These are phyloP conservation scores for Gasterosteus aculeatus DNA, from an alignment of 2,113 vertebrate genomes.

Conservation along the genomic window DNA sequence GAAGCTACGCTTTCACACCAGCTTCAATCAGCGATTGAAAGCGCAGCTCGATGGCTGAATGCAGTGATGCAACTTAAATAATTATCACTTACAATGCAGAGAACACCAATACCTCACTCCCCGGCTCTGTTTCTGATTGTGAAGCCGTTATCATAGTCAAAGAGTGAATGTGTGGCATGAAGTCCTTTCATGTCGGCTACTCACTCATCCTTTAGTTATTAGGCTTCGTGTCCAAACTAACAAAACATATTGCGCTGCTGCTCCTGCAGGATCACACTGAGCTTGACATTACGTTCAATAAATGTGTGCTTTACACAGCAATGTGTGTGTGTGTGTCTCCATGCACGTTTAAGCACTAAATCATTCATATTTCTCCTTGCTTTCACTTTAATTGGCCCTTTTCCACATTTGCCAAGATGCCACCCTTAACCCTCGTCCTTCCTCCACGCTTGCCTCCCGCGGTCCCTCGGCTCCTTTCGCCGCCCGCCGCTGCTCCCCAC, in stretches of 20 bases:
- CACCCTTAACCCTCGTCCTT: constrained; percentile 53
- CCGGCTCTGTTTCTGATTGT: constrained; percentile 8
- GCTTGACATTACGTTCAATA: constrained; percentile 47
- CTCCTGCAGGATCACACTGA: constrained; percentile 54
- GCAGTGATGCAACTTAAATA: neutral
- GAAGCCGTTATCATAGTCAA: constrained; percentile 4
- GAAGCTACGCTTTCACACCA: neutral
- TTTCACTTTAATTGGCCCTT: constrained; percentile 76
- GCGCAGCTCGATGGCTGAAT: constrained; percentile 26
- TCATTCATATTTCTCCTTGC: constrained; percentile 72
- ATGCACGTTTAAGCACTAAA: constrained; percentile 72
- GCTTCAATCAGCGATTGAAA: constrained; percentile 13
- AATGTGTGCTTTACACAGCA: constrained; percentile 44
- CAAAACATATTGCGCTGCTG: constrained; percentile 29
- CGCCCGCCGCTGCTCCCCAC: constrained; percentile 55
- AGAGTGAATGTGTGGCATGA: neutral
- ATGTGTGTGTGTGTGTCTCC: constrained; percentile 27
- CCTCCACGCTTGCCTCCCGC: constrained; percentile 28
- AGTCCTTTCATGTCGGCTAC: constrained; percentile 35
- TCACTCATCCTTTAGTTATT: constrained; percentile 53
- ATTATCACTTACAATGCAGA: constrained; percentile 37
- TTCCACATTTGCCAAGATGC: constrained; percentile 72
- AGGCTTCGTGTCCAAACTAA: constrained; percentile 47
- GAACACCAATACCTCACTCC: constrained; percentile 24
- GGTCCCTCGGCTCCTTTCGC: neutral